Evolutionary conservation across 1,140 invertebrate genomes (phyloP), one percentile per base, ranked within the genome.

Genomic region (Drosophila sulfurigaster): DNA sequence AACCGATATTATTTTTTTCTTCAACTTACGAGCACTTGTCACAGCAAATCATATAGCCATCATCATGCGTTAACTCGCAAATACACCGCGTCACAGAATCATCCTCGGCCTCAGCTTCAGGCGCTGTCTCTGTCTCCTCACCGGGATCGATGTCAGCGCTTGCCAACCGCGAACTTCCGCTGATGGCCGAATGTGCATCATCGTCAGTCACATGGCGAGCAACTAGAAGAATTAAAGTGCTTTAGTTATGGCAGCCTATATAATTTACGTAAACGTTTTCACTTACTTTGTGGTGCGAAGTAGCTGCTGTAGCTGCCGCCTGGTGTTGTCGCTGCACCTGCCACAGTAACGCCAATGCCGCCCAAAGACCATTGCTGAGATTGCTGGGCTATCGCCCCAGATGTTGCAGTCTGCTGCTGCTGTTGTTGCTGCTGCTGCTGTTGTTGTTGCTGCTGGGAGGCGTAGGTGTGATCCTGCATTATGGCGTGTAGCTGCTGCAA

Each of bases 11-110:
- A 7, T 10, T 2, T 38, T 11, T 5, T n/a, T n/a, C n/a, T n/a
- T n/a, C n/a, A 25, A 92, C 91, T 91, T 81, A 93, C 92, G 81
- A 93, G 86, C 94, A 97, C 93, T 95, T 94, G 96, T 99, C 98
- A 93, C 98, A 99, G 93, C 98, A 98, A 62, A 99, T 99, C 98
- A 99, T 99, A 91, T 99, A 99, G 5, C 98, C 98, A 93, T 99
- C 98, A 92, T 99, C 98, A 92, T 99, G 98, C 38, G 97, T 95
- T 85, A 98, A 98, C 81, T 98, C 97, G 94, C 98, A 99, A 79
- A 99, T 97, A 93, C 98, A 99, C 51, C 98, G 94, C 0, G 98
- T 99, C 51, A 97, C 94, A 66, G 96, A 97, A 82, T 98, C 97
- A 43, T 97, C 97, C 81, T 97, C 96, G 10, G 96, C 96, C 78